phyloP scores from a whole-genome alignment of 2,888 invertebrate genomes.

The Troides helena region DNA sequence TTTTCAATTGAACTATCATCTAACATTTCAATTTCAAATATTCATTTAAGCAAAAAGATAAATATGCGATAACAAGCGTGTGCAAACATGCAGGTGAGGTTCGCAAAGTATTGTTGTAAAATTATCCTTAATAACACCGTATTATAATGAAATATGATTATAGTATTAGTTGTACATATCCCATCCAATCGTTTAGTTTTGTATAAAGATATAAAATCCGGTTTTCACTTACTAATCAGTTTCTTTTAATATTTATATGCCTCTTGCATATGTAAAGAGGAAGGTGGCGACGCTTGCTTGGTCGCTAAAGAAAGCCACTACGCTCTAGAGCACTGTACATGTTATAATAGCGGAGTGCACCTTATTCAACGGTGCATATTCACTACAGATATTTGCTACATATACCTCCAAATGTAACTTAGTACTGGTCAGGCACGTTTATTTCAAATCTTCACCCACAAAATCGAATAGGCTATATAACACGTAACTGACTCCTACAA shows the following conservation, averaged over 20 bases:
- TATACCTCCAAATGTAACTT: not conserved
- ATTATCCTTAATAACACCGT: too few relatives aligned
- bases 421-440: constrained; percentile 26
- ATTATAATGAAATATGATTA: too few relatives aligned
- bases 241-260: not conserved
- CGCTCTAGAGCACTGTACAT: constrained; percentile 65
- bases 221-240: not conserved
- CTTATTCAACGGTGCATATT: constrained; percentile 64
- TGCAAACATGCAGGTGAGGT: too few relatives aligned
- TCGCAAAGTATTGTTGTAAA: not conserved
- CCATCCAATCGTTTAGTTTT: too few relatives aligned
- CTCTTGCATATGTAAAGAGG: not conserved
- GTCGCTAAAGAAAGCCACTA: constrained; percentile 47
- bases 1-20: not conserved
- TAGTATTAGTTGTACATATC: too few relatives aligned
- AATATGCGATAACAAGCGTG: too few relatives aligned
- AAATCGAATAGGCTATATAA: constrained; percentile 47
- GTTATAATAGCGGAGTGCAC: constrained; percentile 67
- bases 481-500: constrained; percentile 51
- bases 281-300: constrained; percentile 55
- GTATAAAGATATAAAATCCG: too few relatives aligned
- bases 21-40: not conserved
- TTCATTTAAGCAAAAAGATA: too few relatives aligned
- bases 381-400: constrained; percentile 62
- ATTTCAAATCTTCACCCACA: constrained; percentile 46